A percentile compares a stretch with the other conserved stretches of the same genome.
Conservation (phyloP, 2,113 vertebrate genomes). For the Ascaphus truei region DNA sequence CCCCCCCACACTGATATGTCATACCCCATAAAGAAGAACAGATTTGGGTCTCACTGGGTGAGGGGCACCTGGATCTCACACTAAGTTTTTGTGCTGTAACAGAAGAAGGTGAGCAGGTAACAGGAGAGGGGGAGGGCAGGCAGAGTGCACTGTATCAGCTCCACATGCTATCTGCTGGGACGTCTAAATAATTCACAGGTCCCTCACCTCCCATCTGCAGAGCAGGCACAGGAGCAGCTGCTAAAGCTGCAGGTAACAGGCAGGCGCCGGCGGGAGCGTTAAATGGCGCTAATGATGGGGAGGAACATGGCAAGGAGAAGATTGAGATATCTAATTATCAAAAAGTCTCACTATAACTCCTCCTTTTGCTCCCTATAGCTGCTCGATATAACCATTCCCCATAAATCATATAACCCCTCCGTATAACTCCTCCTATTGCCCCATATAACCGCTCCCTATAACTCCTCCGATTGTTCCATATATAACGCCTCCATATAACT, state of each 20-base stretch:
- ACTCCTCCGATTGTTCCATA: too few species aligned
- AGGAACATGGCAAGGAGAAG: not conserved
- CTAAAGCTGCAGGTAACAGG: constrained; percentile 9
- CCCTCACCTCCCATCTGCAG: constrained; percentile 33
- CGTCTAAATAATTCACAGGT: constrained; percentile 32
- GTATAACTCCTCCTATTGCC: too few species aligned
- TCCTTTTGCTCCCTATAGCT: too few species aligned
- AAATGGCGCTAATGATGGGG: not conserved
- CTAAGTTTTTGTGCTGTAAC: constrained; percentile 29
- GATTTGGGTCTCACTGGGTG: not conserved
- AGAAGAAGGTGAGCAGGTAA: constrained; percentile 27
- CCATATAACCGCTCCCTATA: too few species aligned
- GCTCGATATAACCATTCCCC: too few species aligned
- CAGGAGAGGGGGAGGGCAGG: constrained; percentile 30
- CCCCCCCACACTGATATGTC: not conserved
- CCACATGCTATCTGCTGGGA: constrained; percentile 35
- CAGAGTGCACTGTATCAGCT: constrained; percentile 34
- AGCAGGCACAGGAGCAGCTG: constrained; percentile 13
- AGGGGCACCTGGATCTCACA: constrained; percentile 14
- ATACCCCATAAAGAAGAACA: not conserved
- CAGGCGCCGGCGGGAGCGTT: too few species aligned
- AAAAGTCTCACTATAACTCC: too few species aligned
- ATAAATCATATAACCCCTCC: too few species aligned
- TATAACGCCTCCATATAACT: too few species aligned
- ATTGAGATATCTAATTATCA: too few species aligned